Evolutionary conservation across 2,888 invertebrate genomes (phyloP), one percentile per base, ranked within the genome.

Genomic region (Eristalis arbustorum): DNA sequence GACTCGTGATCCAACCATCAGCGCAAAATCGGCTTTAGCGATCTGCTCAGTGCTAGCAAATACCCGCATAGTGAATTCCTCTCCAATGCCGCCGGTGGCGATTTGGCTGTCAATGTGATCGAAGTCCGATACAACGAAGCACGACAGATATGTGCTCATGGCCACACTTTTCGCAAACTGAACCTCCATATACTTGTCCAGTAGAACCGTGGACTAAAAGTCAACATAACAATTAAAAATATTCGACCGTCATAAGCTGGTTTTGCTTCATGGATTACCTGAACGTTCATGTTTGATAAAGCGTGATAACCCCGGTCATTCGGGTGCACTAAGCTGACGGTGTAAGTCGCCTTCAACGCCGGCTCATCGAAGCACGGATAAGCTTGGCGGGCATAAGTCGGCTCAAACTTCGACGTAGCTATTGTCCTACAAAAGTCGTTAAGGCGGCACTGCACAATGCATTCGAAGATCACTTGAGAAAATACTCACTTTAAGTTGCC

Each of bases 331-430:
- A 98, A 91, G 37, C 95, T 96, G 0, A 98, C 95, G 34, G 95
- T 95, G 93, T 95, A 98, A 63, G 95, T 96, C 0, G 98, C 97
- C 93, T 98, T 98, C 91, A 98, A 95, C 49, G 96, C 95, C 0
- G 97, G 99, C 91, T 98, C 98, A 92, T 99, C 99, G 91, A 99
- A 98, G 91, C 98, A 98, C 0, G 99, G 99, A 91, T 97, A 98
- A 0, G 98, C 97, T 93, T 96, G 96, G 31, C 99, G 95, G 0
- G 99, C 98, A 92, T 97, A 97, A 0, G 98, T 98, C 0, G 98
- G 98, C 92, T 99, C 98, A 91, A 99, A 98, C 93, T 99, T 98
- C 18, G 98, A 96, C 0, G 98, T 97, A 5, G 97, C 97, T 91
- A 98, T 96, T 77, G 94, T 94, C 89, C 97, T 97, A 91, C 61